Evolutionary conservation across 2,797 vertebrate species (phyloP), one percentile per base, ranked within the genome.

Genomic region (Telmatherina bonti): DNA sequence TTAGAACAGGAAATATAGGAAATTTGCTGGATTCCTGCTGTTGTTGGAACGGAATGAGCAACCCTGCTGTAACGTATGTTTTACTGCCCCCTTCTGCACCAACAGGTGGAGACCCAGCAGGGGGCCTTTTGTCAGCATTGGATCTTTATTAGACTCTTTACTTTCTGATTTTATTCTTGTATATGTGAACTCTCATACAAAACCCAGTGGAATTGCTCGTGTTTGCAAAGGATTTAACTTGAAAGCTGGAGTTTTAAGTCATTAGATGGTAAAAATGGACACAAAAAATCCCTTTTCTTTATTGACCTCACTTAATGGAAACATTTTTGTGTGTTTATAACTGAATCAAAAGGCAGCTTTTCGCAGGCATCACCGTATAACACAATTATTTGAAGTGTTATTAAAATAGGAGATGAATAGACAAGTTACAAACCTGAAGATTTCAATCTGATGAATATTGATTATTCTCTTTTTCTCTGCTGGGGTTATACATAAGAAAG

Each of bases 181-280:
- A 52, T 24, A 10, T 51, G n/a, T 22, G 11, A 11, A 26, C 20
- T 6, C 24, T 24, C 12, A 13, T 26, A 13, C 1, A 15, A 53
- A 26, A 53, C 24, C 15, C 29, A 54, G 10, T 49, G 22, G 24
- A 52, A 47, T 57, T 29, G 33, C 33, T 62, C 64, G 56, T 24
- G 10, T 22, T 15, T n/a, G 20, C 0, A 15, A 26, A 49, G 22
- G 47, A 30, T 16, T 53, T 15, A 1, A 58, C 29, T 49, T 59
- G 20, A 12, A 38, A 67, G 22, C 1, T 7, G 5, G 41, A 11
- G 15, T 54, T 60, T 54, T 29, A 12, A 69, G 18, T 41, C 35
- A 16, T 61, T 31, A 56, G 22, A 68, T 59, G 59, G 13, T n/a
- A 12, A 41, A 31, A 67, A 15, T 38, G 11, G 41, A 11, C 26